A percentile compares a stretch with the other conserved stretches of the same genome.
These are phyloP conservation scores for Tetraodon nigroviridis DNA, from an alignment of 2,113 vertebrate genomes.

Conservation along the genomic window DNA sequence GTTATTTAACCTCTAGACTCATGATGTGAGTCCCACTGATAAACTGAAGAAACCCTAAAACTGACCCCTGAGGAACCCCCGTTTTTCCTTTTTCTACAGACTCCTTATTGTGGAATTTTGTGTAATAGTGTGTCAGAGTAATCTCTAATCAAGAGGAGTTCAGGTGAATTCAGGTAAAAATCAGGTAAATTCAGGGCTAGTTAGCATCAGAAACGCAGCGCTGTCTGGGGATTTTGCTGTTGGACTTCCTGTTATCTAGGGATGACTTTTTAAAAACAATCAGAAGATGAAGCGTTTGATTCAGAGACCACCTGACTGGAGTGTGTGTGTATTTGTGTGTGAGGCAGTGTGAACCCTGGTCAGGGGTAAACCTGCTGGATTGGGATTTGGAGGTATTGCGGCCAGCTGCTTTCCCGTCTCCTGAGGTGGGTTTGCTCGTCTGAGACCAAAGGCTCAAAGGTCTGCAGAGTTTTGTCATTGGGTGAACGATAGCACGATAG, in stretches of 20 bases:
- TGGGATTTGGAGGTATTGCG: slow-evolving; percentile 87
- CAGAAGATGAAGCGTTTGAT: neutral
- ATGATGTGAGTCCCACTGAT: neutral
- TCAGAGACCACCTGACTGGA: slow-evolving; percentile 6
- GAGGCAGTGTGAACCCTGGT: slow-evolving; percentile 81
- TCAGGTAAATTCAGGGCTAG: neutral
- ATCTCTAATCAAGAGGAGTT: too few relatives aligned
- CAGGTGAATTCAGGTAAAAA: too few relatives aligned
- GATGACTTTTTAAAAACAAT: neutral
- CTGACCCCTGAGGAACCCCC: neutral
- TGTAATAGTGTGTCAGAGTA: too few relatives aligned
- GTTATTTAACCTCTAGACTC: neutral
- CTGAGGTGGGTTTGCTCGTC: slow-evolving; percentile 77
- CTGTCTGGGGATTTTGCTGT: too few relatives aligned
- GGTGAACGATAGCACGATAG: neutral
- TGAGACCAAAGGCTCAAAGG: neutral
- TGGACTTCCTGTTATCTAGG: neutral
- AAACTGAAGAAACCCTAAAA: neutral
- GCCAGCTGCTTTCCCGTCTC: slow-evolving; percentile 64
- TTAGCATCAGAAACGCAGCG: neutral
- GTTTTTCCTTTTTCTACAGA: neutral
- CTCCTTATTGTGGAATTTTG: neutral
- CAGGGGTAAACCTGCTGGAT: slow-evolving; percentile 84
- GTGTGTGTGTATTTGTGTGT: slow-evolving; percentile 29
- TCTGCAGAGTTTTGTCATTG: neutral